A percentile compares a stretch with the other conserved stretches of the same genome.
Conservation (phyloP, 1,140 invertebrate genomes). For the Campoletis sonorensis region DNA sequence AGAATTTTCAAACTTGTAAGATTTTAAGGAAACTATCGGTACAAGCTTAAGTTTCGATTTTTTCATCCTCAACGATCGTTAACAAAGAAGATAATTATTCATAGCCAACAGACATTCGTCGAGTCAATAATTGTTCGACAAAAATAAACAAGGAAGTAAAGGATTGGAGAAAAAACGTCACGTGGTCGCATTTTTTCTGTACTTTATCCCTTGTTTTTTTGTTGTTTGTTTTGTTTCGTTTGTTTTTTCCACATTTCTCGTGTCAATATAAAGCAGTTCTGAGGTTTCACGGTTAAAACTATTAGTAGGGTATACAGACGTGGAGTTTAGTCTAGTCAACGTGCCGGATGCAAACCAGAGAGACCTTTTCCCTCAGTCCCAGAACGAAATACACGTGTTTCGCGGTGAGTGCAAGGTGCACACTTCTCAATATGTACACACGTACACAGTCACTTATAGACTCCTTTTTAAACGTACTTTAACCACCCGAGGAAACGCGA, state of each 20-base stretch:
- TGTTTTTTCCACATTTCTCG: neutral
- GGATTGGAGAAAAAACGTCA: neutral
- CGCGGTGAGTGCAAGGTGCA: constrained; percentile 36
- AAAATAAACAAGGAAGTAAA: constrained; percentile 15
- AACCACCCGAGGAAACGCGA: neutral
- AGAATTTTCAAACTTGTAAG: neutral
- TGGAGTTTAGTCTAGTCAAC: constrained; percentile 8
- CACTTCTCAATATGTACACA: neutral
- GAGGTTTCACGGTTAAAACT: constrained; percentile 62
- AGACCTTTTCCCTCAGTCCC: constrained; percentile 44
- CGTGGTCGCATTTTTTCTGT: neutral
- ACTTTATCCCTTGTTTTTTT: too few relatives aligned
- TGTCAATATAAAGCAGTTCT: constrained; percentile 32
- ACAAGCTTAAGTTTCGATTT: too few relatives aligned
- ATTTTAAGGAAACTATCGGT: too few relatives aligned
- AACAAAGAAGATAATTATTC: too few relatives aligned
- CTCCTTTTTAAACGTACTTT: constrained; percentile 26
- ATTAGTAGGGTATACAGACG: constrained; percentile 50
- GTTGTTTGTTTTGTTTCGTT: constrained; percentile 49
- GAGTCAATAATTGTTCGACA: neutral
- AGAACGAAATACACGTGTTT: constrained; percentile 37
- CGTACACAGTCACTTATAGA: neutral
- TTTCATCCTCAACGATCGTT: too few relatives aligned
- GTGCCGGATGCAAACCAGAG: constrained; percentile 49
- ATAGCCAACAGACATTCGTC: too few relatives aligned